Conservation (phyloP, 2,113 vertebrate genomes). For the Nansenia antarctica region DNA sequence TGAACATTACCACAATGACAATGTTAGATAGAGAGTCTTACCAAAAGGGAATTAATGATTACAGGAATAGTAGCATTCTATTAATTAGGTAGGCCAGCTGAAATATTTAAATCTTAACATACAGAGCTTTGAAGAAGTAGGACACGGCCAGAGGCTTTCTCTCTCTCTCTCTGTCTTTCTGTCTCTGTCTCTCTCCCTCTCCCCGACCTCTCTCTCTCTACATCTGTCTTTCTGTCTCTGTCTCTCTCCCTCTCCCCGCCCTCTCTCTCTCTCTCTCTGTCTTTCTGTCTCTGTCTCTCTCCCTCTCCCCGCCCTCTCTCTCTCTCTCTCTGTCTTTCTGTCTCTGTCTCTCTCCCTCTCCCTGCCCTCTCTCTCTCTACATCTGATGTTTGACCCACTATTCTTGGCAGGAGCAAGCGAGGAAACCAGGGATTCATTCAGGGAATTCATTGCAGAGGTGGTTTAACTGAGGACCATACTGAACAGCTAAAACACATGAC, state of each 20-base stretch:
- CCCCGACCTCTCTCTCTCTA: not conserved
- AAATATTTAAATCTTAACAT: slow-evolving; percentile 66
- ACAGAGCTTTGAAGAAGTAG: slow-evolving; percentile 52
- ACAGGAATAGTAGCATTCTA: slow-evolving; percentile 62
- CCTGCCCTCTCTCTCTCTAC: not conserved
- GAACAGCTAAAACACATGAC: not conserved
- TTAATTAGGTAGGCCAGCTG: slow-evolving; percentile 56
- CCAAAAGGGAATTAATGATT: slow-evolving; percentile 58
- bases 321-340: not conserved
- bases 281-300: slow-evolving; percentile 7
- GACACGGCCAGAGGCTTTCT: slow-evolving; percentile 46
- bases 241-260: no score
- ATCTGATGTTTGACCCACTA: not conserved
- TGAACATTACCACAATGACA: slow-evolving; percentile 45
- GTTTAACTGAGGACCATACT: not conserved
- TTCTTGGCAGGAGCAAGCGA: not conserved
- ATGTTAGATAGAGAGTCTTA: slow-evolving; percentile 37
- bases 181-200: not conserved
- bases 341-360: not conserved
- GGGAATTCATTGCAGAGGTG: not conserved
- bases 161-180: not conserved
- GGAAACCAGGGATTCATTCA: not conserved
- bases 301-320: not conserved
- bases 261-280: slow-evolving; percentile 8
- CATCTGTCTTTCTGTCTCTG: not conserved